Percentiles rank a stretch among this genome's conserved stretches.
These are phyloP conservation scores for Calcarius lapponicus DNA, from an alignment of 2,797 vertebrate genomes.

Conservation along the genomic window DNA sequence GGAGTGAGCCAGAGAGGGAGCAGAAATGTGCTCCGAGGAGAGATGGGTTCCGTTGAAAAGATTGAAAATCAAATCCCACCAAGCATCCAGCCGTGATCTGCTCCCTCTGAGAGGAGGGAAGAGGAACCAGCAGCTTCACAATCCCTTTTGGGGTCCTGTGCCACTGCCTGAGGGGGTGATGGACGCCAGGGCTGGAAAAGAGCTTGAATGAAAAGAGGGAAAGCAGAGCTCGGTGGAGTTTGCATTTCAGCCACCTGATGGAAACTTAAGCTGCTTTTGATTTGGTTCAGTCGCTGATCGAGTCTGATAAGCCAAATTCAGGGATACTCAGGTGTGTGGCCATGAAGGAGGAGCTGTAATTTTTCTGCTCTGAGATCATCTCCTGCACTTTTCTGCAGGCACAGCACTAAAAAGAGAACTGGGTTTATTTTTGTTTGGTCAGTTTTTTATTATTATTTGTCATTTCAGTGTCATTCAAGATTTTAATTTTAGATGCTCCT, in stretches of 20 bases:
- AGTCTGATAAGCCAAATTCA: background rate
- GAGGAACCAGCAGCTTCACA: background rate
- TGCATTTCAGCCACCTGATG: slow-evolving; percentile 11
- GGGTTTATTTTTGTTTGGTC: background rate
- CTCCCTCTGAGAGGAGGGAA: background rate
- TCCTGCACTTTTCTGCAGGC: slow-evolving; percentile 48
- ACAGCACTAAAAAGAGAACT: background rate
- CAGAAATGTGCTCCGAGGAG: background rate
- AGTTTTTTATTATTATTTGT: background rate
- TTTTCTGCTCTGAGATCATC: slow-evolving; percentile 51
- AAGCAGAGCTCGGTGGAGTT: background rate
- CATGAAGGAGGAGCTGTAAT: slow-evolving; percentile 57
- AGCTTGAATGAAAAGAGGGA: background rate
- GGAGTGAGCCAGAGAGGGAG: background rate
- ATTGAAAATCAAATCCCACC: background rate
- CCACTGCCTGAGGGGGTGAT: background rate
- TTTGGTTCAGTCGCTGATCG: background rate
- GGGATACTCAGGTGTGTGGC: slow-evolving; percentile 33
- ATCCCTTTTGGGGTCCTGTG: background rate
- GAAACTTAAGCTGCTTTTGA: slow-evolving; percentile 5
- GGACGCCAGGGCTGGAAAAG: background rate
- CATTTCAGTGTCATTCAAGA: slow-evolving; percentile 26
- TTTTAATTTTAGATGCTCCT: slow-evolving; percentile 7
- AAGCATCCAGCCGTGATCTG: background rate
- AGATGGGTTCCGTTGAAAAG: background rate